Base-by-base conservation (phyloP, 2,797 vertebrate genomes). In the Kryptopterus vitreolus region DNA sequence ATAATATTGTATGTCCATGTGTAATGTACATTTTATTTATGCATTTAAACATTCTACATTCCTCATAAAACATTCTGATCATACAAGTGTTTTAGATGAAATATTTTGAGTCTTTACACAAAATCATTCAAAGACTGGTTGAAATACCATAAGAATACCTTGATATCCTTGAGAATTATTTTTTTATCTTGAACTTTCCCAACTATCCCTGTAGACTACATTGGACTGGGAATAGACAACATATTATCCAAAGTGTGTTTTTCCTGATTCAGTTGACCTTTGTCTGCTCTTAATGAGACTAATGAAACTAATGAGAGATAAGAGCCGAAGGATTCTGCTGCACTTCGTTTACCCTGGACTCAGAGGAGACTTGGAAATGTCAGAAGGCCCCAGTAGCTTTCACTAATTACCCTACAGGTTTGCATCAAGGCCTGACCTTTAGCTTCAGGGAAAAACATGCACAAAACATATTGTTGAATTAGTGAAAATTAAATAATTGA, bases 301-400 rank as follows among this genome's bases (percentile, higher is more conserved):
- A n/a, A n/a, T n/a, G n/a, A n/a, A n/a, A 33, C 76, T 89, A 90
- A 88, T 82, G 86, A 88, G 88, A 66, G 77, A 3, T 68, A 8
- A 33, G 18, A 33, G 52, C 24, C 46, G n/a, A n/a, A n/a, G 57
- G n/a, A 22, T 10, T 71, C 22, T 24, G 24, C n/a, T 81, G 63
- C 26, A 43, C 4, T 1, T 76, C 69, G 53, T 9, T 52, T 62
- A 61, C 66, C 80, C 78, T 63, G 72, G 87, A 22, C 90, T 80
- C 88, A 0, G 53, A 52, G 85, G 90, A 88, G 69, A 26, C 12
- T 0, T 69, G 61, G 12, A 90, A 93, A 93, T 88, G 90, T 90
- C 91, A 92, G 26, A 6, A 46, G 76, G 70, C 89, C 91, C 89
- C 88, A 33, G 2, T 85, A 80, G 89, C 58, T 71, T 84, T 48